Conservation (phyloP, 64 coral and sea anemone genomes). For the Montipora foliosa region DNA sequence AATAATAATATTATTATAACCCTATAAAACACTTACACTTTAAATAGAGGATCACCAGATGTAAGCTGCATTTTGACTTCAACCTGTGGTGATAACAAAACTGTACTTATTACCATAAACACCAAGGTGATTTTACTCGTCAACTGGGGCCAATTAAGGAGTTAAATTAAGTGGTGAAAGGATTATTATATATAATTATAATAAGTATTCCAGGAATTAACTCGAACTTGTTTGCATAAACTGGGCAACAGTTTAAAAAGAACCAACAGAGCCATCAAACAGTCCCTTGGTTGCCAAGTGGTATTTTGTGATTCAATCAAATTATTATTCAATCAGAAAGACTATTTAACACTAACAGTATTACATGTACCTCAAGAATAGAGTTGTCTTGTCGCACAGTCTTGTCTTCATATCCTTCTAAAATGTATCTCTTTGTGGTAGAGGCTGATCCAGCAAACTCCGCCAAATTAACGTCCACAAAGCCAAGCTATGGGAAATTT, state of each 20-base stretch:
- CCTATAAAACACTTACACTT: constrained; percentile 82
- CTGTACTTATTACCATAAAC: neutral
- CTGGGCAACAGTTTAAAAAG: too few species aligned
- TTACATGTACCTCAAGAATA: constrained; percentile 85
- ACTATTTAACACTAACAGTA: neutral
- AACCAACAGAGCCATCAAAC: too few species aligned
- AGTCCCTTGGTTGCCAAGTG: too few species aligned
- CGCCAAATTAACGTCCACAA: constrained; percentile 95
- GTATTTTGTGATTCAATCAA: too few species aligned
- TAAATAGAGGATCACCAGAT: constrained; percentile 96
- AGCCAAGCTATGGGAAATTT: constrained; percentile 71
- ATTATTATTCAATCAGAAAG: too few species aligned
- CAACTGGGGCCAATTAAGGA: too few species aligned
- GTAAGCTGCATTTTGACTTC: constrained; percentile 88
- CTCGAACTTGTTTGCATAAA: too few species aligned
- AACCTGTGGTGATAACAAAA: constrained; percentile 58
- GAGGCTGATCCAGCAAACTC: constrained; percentile 93
- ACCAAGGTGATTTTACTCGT: too few species aligned
- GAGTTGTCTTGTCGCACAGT: constrained; percentile 95
- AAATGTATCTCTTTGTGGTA: constrained; percentile 83
- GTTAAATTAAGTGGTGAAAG: too few species aligned
- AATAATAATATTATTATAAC: too few species aligned
- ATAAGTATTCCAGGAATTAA: too few species aligned
- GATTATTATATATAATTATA: too few species aligned
- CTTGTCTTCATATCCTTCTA: constrained; percentile 97